Evolutionary conservation across 2,113 vertebrate genomes (phyloP).

Genomic region (Pao palembangensis): DNA sequence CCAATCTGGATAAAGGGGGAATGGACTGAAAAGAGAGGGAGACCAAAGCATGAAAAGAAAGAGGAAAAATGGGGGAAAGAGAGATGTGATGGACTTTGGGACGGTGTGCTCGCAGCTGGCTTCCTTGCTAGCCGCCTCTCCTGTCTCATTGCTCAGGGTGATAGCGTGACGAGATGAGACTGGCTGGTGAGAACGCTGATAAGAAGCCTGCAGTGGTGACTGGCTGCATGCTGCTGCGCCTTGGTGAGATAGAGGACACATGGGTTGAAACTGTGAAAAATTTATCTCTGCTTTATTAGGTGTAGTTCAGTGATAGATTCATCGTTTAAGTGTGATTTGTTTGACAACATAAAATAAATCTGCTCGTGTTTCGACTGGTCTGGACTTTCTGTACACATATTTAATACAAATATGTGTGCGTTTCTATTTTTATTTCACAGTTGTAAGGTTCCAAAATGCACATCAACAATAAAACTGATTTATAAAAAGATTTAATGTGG

Average conservation of each 20-base stretch:
- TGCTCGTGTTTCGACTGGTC: too few relatives aligned
- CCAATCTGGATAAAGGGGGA: constrained; percentile 60
- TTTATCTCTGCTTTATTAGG: too few relatives aligned
- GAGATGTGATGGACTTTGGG: constrained; percentile 56
- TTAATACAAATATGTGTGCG: constrained; percentile 16
- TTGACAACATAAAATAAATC: too few relatives aligned
- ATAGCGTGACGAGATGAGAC: constrained; percentile 69
- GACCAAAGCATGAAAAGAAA: constrained; percentile 3
- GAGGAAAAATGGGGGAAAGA: constrained; percentile 33
- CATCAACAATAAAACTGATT: too few relatives aligned
- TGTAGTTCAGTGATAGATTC: too few relatives aligned
- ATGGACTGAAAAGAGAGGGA: constrained; percentile 51
- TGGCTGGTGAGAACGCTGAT: constrained; percentile 65
- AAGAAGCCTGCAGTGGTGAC: constrained; percentile 58
- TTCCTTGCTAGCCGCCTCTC: constrained; percentile 54
- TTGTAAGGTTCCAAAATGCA: background rate
- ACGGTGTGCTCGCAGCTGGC: constrained; percentile 57
- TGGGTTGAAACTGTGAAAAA: background rate
- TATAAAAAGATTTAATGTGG: too few relatives aligned
- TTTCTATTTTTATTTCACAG: too few relatives aligned
- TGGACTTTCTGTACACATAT: constrained; percentile 3
- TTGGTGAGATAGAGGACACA: constrained; percentile 42
- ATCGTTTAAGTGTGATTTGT: too few relatives aligned
- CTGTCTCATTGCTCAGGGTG: constrained; percentile 69
- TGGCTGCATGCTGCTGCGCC: constrained; percentile 52